These are phyloP conservation scores for Gymnocheta viridis DNA, from an alignment of 2,888 invertebrate genomes.

Conservation along the genomic window DNA sequence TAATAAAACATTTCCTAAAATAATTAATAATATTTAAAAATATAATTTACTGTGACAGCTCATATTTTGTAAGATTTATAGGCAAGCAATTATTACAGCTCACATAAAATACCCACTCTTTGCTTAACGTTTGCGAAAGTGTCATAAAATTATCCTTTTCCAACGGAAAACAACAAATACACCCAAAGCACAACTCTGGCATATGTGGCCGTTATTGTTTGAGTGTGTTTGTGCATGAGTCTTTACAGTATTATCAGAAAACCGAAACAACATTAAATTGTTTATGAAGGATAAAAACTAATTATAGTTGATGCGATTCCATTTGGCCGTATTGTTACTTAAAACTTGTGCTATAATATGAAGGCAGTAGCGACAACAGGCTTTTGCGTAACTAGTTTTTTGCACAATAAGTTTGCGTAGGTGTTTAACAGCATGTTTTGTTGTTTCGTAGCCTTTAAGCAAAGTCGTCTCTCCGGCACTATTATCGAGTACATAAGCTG, in stretches of 20 bases:
- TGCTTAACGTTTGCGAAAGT: neutral
- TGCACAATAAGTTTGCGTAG: neutral
- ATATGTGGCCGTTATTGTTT: neutral
- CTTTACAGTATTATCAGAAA: neutral
- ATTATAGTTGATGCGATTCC: neutral
- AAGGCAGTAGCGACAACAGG: neutral
- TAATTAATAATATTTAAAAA: neutral
- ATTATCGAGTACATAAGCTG: neutral
- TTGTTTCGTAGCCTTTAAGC: neutral
- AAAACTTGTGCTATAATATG: neutral
- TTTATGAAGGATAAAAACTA: neutral
- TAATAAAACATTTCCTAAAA: neutral
- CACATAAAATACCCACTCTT: neutral
- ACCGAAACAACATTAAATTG: neutral
- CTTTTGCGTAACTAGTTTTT: neutral
- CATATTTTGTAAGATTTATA: neutral
- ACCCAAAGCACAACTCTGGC: neutral
- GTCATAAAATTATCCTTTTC: neutral
- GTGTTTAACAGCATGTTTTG: neutral
- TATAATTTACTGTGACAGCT: neutral
- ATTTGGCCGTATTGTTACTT: neutral
- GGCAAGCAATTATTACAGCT: neutral
- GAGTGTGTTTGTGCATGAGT: neutral
- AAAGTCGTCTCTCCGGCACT: neutral
- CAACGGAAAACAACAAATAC: neutral